A percentile compares a stretch with the other conserved stretches of the same genome.
Evolutionary conservation across 2,797 vertebrate genomes (phyloP).

Genomic region (Myotis planiceps): DNA sequence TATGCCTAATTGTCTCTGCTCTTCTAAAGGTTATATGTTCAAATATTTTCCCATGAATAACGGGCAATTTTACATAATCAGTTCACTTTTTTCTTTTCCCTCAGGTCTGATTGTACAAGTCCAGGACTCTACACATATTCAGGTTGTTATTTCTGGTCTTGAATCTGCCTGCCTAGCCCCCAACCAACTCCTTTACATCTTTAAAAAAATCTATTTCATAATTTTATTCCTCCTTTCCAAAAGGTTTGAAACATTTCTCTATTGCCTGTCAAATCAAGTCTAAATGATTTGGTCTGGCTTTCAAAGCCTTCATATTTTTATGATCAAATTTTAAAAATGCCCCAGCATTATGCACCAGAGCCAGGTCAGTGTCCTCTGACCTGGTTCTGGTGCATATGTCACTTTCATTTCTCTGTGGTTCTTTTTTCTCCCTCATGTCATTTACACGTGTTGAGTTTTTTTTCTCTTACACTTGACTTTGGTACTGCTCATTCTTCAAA

Average conservation of each 20-base stretch:
- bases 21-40: neutral
- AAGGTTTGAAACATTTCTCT: neutral
- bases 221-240: neutral
- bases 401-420: neutral
- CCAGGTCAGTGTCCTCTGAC: neutral
- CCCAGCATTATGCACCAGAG: neutral
- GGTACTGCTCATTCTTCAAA: neutral
- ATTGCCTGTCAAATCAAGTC: neutral
- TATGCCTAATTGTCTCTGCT: neutral
- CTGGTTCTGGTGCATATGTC: neutral
- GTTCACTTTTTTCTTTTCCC: neutral
- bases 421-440: neutral
- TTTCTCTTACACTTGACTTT: neutral
- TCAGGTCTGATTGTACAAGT: neutral
- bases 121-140: neutral
- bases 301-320: neutral
- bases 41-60: neutral
- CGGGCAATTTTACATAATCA: neutral
- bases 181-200: neutral
- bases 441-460: neutral
- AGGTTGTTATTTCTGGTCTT: neutral
- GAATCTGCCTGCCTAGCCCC: accelerated
- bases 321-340: neutral
- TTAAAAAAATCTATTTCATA: neutral
- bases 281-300: neutral